Conservation (phyloP, 2,113 vertebrate genomes). For the Strix uralensis region DNA sequence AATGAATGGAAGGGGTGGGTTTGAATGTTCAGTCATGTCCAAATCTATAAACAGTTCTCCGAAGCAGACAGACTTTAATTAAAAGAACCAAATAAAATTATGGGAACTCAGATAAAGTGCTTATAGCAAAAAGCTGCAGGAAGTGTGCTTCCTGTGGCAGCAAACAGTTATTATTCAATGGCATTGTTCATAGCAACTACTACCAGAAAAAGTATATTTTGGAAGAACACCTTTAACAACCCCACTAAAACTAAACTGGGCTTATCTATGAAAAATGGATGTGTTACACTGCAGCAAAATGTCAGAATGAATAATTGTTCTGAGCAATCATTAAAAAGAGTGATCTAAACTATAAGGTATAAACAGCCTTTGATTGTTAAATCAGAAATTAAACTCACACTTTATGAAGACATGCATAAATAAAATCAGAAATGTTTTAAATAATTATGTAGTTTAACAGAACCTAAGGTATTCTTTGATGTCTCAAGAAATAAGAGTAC, state of each 20-base stretch:
- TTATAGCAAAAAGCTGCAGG: not conserved
- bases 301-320: not conserved
- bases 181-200: not conserved
- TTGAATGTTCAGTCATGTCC: not conserved
- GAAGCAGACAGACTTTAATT: not conserved
- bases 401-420: not conserved
- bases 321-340: not conserved
- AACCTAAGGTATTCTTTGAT: not conserved
- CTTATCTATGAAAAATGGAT: not conserved
- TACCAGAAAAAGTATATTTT: not conserved
- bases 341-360: not conserved
- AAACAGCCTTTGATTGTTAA: not conserved
- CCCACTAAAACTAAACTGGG: not conserved
- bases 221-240: not conserved
- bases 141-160: not conserved
- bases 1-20: not conserved
- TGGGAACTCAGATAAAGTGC: not conserved
- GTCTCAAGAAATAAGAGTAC: not conserved
- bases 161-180: not conserved
- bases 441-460: not conserved
- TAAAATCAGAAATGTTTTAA: not conserved
- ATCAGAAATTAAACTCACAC: not conserved
- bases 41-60: not conserved
- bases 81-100: not conserved
- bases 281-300: not conserved